phyloP scores from a whole-genome alignment of 37 sponge, comb jelly and placozoan genomes.

The Chondrosia reniformis region DNA sequence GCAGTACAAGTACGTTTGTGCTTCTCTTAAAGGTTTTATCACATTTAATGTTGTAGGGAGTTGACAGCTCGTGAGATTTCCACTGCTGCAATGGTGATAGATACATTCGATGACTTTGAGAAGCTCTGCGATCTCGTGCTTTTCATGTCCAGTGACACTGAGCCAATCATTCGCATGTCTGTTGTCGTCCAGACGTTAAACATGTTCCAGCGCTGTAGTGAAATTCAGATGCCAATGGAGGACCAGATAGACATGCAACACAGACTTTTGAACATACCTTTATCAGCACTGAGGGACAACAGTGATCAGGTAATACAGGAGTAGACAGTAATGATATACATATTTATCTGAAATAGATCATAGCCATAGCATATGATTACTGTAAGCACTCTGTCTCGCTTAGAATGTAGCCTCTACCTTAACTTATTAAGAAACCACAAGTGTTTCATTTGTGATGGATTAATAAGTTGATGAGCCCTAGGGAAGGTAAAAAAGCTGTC shows the following conservation, averaged over 20 bases:
- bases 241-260: constrained; percentile 43
- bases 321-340: too few relatives aligned
- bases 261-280: constrained; percentile 42
- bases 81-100: constrained; percentile 6
- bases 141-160: constrained; percentile 19
- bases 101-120: not conserved
- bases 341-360: too few relatives aligned
- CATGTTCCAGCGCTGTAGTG: constrained; percentile 9
- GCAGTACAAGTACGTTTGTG: too few relatives aligned
- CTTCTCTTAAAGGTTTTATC: too few relatives aligned
- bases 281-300: constrained; percentile 45
- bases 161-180: constrained; percentile 42
- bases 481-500: too few relatives aligned
- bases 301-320: constrained; percentile 59
- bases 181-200: constrained; percentile 30
- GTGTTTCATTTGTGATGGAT: too few relatives aligned
- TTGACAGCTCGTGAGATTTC: constrained; percentile 6
- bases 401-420: too few relatives aligned
- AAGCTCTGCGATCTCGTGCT: constrained; percentile 9
- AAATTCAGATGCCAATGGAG: not conserved
- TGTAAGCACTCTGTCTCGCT: too few relatives aligned
- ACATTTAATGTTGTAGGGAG: constrained; percentile 1
- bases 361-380: too few relatives aligned
- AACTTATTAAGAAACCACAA: too few relatives aligned
- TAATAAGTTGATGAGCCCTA: too few relatives aligned